Evolutionary conservation across 2,113 vertebrate genomes (phyloP).

Genomic region (Leptodactylus fuscus): DNA sequence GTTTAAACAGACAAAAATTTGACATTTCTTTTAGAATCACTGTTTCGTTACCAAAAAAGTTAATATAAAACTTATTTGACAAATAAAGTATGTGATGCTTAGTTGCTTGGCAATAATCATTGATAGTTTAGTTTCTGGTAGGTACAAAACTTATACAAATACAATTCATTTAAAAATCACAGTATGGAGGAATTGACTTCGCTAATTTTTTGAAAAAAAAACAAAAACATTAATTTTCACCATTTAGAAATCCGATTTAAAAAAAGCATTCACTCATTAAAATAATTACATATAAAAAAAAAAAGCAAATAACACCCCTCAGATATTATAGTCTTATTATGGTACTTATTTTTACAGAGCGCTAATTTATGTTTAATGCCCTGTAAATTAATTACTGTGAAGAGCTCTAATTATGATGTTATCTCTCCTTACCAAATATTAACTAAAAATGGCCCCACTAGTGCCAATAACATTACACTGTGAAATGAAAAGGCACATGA

Average conservation of each 20-base stretch:
- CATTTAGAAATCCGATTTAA: neutral
- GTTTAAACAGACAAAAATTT: neutral
- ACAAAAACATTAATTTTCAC: neutral
- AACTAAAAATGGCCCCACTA: conserved; percentile 59
- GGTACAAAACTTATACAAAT: neutral
- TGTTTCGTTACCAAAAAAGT: neutral
- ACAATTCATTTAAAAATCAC: neutral
- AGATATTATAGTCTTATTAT: conserved; percentile 36
- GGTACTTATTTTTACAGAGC: conserved; percentile 54
- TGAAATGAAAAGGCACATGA: conserved; percentile 47
- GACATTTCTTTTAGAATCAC: neutral
- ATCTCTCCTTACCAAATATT: conserved; percentile 41
- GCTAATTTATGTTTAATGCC: conserved; percentile 66
- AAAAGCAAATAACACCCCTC: conserved; percentile 33
- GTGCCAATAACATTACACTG: conserved; percentile 60
- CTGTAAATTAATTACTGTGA: conserved; percentile 68
- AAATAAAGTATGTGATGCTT: neutral
- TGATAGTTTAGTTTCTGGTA: neutral
- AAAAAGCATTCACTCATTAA: neutral
- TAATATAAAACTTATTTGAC: neutral
- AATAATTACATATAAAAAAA: conserved; percentile 51
- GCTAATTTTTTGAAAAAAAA: neutral
- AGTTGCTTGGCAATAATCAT: neutral
- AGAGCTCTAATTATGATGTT: conserved; percentile 64
- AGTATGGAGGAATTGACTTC: neutral